These are phyloP conservation scores for Agapornis canus DNA, from an alignment of 2,797 vertebrate genomes.

Conservation along the genomic window DNA sequence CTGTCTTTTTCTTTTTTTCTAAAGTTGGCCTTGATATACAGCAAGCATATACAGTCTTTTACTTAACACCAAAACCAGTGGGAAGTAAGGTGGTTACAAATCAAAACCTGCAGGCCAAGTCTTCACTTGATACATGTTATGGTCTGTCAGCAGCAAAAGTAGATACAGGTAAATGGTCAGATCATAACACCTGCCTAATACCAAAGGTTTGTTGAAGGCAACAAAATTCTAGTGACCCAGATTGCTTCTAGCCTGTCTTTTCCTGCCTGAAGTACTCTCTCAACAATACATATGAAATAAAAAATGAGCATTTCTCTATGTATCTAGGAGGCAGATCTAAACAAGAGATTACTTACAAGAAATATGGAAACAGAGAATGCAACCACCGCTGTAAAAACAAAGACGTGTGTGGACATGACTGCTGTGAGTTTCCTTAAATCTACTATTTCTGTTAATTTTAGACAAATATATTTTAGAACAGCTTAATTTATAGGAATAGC, in stretches of 20 bases:
- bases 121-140: conserved; percentile 8
- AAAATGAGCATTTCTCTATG: conserved; percentile 7
- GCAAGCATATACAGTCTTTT: conserved; percentile 83
- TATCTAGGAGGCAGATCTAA: conserved; percentile 61
- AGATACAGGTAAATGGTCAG: conserved; percentile 66
- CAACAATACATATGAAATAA: neutral
- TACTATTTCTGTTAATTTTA: conserved; percentile 12
- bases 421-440: conserved; percentile 86
- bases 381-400: conserved; percentile 97
- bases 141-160: conserved; percentile 5
- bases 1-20: conserved; percentile 21
- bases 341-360: conserved; percentile 55
- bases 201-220: neutral
- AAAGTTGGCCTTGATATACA: conserved; percentile 93
- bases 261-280: neutral
- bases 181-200: neutral
- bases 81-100: conserved; percentile 53
- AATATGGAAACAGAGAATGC: conserved; percentile 84
- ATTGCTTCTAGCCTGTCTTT: neutral
- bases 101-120: conserved; percentile 55
- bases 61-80: conserved; percentile 74
- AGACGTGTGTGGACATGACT: conserved; percentile 90
- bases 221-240: neutral
- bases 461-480: neutral
- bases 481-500: neutral